Percentiles rank a stretch among this genome's conserved stretches.
Conservation (phyloP, 2,797 vertebrate species). For the Gobionotothen gibberifrons region DNA sequence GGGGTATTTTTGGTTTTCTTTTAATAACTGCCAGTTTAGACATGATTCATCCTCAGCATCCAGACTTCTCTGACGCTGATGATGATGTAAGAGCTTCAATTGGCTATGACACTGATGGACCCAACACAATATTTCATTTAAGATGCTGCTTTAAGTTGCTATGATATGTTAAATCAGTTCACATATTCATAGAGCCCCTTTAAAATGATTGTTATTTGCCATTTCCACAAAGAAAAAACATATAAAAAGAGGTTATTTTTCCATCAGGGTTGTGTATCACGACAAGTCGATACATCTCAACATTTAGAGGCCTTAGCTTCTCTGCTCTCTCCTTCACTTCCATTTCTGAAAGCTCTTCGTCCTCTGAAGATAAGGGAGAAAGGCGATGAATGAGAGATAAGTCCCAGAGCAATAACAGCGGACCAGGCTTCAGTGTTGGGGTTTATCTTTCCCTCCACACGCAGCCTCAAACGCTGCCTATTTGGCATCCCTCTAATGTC, state of each 20-base stretch:
- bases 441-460: slow-evolving; percentile 31
- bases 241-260: neutral
- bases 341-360: slow-evolving; percentile 46
- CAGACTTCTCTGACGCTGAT: slow-evolving; percentile 60
- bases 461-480: slow-evolving; percentile 35
- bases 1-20: slow-evolving; percentile 61
- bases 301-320: slow-evolving; percentile 17
- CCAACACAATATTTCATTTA: slow-evolving; percentile 1
- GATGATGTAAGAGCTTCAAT: slow-evolving; percentile 59
- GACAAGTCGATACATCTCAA: slow-evolving; percentile 25
- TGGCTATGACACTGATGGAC: slow-evolving; percentile 26
- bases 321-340: slow-evolving; percentile 16
- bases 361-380: slow-evolving; percentile 61
- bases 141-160: neutral
- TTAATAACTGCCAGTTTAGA: slow-evolving; percentile 66
- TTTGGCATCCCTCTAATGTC: slow-evolving; percentile 44
- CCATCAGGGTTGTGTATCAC: slow-evolving; percentile 12
- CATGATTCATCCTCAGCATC: slow-evolving; percentile 61
- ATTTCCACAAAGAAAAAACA: slow-evolving; percentile 4
- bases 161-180: neutral
- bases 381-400: slow-evolving; percentile 65
- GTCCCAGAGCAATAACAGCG: slow-evolving; percentile 50
- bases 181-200: neutral
- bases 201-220: neutral
- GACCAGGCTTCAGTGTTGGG: slow-evolving; percentile 34